Percentiles rank a stretch among this genome's conserved stretches.
These are phyloP conservation scores for Lycodopsis pacificus DNA, from an alignment of 2,797 vertebrate genomes.

Conservation along the genomic window DNA sequence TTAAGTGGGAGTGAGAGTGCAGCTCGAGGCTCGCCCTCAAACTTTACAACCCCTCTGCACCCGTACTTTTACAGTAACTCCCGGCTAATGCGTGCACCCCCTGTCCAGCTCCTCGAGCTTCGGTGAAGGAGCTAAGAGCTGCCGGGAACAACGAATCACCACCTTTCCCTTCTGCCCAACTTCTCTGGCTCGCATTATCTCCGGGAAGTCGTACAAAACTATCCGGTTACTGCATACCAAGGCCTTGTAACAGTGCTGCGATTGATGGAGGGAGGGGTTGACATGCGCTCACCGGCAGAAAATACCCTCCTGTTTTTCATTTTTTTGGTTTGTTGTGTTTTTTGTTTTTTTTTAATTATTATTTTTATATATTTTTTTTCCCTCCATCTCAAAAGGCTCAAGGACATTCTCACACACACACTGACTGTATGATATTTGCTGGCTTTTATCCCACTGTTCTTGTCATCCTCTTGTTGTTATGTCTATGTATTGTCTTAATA, in stretches of 20 bases:
- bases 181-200: constrained; percentile 72
- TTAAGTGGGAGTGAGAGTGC: constrained; percentile 71
- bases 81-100: constrained; percentile 60
- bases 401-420: too few species aligned
- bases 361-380: too few species aligned
- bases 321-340: too few species aligned
- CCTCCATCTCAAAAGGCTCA: too few species aligned
- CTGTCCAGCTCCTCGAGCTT: constrained; percentile 27
- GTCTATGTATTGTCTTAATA: too few species aligned
- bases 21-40: constrained; percentile 59
- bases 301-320: too few species aligned
- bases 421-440: too few species aligned
- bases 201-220: constrained; percentile 55
- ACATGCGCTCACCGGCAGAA: constrained; percentile 30
- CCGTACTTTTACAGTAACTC: constrained; percentile 60
- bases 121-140: constrained; percentile 45
- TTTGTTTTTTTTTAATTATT: too few species aligned
- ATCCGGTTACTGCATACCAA: constrained; percentile 59
- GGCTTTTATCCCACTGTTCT: too few species aligned
- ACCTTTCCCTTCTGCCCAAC: constrained; percentile 41
- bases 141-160: constrained; percentile 66
- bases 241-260: constrained; percentile 27
- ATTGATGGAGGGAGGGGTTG: constrained; percentile 10
- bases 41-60: constrained; percentile 78
- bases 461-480: too few species aligned